Conservation (phyloP, 2,113 vertebrate species). For the Entomyzon cyanotis region DNA sequence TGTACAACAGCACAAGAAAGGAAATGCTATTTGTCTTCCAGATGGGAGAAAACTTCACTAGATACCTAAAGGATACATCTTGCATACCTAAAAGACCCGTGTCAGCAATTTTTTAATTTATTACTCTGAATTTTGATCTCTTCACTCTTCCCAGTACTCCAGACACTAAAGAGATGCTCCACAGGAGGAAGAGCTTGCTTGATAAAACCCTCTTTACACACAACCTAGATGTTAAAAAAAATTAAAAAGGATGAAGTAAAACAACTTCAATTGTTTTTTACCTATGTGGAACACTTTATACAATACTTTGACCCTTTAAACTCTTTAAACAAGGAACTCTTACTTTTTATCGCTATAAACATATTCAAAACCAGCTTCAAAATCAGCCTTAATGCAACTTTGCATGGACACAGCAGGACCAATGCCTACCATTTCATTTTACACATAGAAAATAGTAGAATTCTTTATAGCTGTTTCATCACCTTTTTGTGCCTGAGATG, state of each 20-base stretch:
- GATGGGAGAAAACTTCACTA: not conserved
- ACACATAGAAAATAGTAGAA: not conserved
- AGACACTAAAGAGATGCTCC: not conserved
- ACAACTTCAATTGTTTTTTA: not conserved
- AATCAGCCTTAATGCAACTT: not conserved
- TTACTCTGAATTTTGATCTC: not conserved
- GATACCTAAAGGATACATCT: too few relatives aligned
- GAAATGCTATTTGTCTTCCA: not conserved
- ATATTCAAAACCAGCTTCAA: not conserved
- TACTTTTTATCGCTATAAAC: not conserved
- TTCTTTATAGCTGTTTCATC: not conserved
- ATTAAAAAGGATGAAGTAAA: too few relatives aligned
- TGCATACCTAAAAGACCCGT: not conserved
- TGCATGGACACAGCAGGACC: not conserved
- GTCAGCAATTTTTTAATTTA: not conserved
- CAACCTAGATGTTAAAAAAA: not conserved
- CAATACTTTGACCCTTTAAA: not conserved
- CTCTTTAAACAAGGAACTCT: not conserved
- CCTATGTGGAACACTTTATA: not conserved
- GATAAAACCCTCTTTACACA: not conserved
- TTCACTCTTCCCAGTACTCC: not conserved
- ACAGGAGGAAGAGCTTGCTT: not conserved
- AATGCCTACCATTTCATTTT: not conserved
- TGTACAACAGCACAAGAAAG: not conserved
- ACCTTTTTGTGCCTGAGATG: not conserved